Evolutionary conservation across 2,113 vertebrate species (phyloP).

Genomic region (Aviceda subcristata): DNA sequence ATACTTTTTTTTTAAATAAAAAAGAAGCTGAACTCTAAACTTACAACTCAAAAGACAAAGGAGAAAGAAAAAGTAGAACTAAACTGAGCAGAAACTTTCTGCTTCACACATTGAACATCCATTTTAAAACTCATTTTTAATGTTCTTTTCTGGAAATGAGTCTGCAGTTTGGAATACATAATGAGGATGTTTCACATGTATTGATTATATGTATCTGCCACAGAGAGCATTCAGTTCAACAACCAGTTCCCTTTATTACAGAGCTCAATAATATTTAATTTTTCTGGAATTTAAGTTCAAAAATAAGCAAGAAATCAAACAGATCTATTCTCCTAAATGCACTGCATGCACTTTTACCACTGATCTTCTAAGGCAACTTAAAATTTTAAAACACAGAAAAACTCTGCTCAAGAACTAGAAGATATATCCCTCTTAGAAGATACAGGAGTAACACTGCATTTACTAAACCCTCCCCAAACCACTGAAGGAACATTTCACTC

Average conservation of each 20-base stretch:
- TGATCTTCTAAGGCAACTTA: neutral
- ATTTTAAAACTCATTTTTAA: neutral
- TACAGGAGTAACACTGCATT: neutral
- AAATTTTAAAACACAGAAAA: neutral
- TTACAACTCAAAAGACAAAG: neutral
- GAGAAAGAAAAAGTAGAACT: neutral
- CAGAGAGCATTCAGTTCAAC: neutral
- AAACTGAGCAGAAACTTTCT: neutral
- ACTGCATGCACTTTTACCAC: neutral
- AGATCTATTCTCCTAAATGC: neutral
- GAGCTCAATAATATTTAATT: neutral
- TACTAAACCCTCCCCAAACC: neutral
- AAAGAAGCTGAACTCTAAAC: neutral
- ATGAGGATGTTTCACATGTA: neutral
- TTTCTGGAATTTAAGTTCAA: neutral
- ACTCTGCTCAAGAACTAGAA: neutral
- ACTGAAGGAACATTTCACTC: neutral
- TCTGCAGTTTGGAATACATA: neutral
- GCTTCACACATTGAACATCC: neutral
- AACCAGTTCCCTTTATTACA: neutral
- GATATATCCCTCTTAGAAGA: neutral
- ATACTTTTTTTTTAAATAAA: neutral
- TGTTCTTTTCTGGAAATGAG: neutral
- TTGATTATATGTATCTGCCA: neutral
- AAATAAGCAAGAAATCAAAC: neutral